Evolutionary conservation across 1,140 invertebrate species (phyloP).

Genomic region (Drosophila tsacasi): DNA sequence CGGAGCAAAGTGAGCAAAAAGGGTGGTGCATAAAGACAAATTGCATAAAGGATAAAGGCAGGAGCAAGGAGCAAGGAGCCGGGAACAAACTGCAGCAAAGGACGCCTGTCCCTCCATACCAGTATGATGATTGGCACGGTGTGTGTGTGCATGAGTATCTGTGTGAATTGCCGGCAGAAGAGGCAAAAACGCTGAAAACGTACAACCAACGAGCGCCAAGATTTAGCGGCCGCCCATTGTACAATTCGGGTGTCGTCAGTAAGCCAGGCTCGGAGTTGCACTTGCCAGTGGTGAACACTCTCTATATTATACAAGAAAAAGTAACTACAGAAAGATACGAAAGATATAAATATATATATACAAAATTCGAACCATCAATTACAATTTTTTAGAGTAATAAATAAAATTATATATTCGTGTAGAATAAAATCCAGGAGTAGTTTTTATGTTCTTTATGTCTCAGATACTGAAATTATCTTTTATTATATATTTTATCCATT

Average conservation of each 20-base stretch:
- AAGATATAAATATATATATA: too few species aligned
- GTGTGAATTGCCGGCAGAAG: constrained; percentile 19
- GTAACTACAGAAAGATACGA: too few species aligned
- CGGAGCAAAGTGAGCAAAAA: constrained; percentile 46
- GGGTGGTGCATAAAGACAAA: constrained; percentile 59
- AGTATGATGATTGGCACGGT: constrained; percentile 45
- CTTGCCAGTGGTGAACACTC: constrained; percentile 13
- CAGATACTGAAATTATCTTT: too few species aligned
- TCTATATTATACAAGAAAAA: not conserved
- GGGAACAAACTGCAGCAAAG: constrained; percentile 41
- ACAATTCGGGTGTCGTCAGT: constrained; percentile 35
- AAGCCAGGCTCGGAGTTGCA: constrained; percentile 22
- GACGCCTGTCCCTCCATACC: constrained; percentile 28
- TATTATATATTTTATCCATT: not conserved
- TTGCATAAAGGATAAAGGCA: constrained; percentile 67
- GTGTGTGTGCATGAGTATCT: constrained; percentile 26
- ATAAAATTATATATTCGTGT: too few species aligned
- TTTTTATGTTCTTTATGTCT: too few species aligned
- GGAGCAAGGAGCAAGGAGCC: constrained; percentile 11
- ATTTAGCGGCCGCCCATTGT: constrained; percentile 46
- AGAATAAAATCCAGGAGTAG: too few species aligned
- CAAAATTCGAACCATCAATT: too few species aligned
- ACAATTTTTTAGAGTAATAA: too few species aligned
- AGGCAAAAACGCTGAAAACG: constrained; percentile 53
- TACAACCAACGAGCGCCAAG: constrained; percentile 50